Conservation (phyloP, 2,113 vertebrate genomes). For the Poeciliopsis occidentalis region DNA sequence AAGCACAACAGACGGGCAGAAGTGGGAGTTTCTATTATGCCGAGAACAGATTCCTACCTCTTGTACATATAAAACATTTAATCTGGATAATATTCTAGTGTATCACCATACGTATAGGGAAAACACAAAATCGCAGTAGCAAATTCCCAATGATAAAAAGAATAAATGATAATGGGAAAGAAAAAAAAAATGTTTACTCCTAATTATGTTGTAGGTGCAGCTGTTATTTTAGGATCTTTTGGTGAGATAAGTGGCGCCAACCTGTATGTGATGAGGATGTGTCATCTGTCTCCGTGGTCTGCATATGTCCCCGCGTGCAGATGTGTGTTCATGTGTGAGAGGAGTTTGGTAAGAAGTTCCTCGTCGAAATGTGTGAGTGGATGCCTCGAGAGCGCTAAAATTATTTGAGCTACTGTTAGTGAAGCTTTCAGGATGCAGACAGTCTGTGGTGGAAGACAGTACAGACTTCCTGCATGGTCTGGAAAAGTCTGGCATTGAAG, state of each 20-base stretch:
- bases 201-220: not conserved
- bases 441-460: not conserved
- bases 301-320: not conserved
- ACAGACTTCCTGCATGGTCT: not conserved
- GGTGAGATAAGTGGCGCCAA: slow-evolving; percentile 9
- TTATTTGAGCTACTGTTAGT: not conserved
- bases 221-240: slow-evolving; percentile 19
- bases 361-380: not conserved
- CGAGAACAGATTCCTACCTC: too few relatives aligned
- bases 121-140: too few relatives aligned
- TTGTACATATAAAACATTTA: too few relatives aligned
- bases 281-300: not conserved
- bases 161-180: too few relatives aligned
- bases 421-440: not conserved
- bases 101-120: too few relatives aligned
- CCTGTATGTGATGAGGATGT: slow-evolving; percentile 26
- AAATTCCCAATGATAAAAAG: too few relatives aligned
- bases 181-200: not conserved
- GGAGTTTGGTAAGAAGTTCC: not conserved
- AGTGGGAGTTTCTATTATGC: too few relatives aligned
- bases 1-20: too few relatives aligned
- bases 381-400: not conserved
- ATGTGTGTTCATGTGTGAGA: not conserved
- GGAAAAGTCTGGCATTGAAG: not conserved
- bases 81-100: too few relatives aligned